Evolutionary conservation across 2,888 invertebrate genomes (phyloP).

Genomic region (Apodemia mormo): DNA sequence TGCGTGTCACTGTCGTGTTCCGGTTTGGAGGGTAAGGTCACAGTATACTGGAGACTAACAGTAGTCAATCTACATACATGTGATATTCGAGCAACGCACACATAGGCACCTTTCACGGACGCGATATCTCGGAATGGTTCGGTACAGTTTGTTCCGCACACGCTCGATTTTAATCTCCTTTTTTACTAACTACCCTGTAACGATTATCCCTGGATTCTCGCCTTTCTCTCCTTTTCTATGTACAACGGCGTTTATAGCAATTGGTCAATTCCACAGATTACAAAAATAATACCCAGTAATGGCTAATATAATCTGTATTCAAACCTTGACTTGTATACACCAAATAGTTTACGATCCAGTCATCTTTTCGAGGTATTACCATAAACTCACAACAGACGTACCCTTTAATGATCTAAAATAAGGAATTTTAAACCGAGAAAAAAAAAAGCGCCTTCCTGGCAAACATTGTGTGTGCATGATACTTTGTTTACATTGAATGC

Average conservation of each 20-base stretch:
- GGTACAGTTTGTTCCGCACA: no score
- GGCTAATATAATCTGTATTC: neutral
- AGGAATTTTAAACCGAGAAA: slow-evolving; percentile 18
- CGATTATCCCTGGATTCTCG: no score
- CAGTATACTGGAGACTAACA: no score
- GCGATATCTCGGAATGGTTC: no score
- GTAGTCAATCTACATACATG: no score
- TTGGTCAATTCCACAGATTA: neutral
- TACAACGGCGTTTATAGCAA: neutral
- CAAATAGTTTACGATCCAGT: neutral
- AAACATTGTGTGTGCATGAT: slow-evolving; percentile 45
- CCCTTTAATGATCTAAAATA: slow-evolving; percentile 18
- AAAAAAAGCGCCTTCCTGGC: slow-evolving; percentile 43
- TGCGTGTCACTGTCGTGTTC: no score
- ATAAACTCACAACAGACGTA: slow-evolving; percentile 12
- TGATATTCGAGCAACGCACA: no score
- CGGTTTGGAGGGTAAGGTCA: no score
- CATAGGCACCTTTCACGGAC: no score
- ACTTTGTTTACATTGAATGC: slow-evolving; percentile 47
- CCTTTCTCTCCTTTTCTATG: no score
- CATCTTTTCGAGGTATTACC: slow-evolving; percentile 16
- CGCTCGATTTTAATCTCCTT: no score
- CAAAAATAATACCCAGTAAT: neutral
- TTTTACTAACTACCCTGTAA: no score
- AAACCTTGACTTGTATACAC: slow-evolving; percentile 7